Evolutionary conservation across 2,113 vertebrate species (phyloP).

Genomic region (Petrocephalus microphthalmus): DNA sequence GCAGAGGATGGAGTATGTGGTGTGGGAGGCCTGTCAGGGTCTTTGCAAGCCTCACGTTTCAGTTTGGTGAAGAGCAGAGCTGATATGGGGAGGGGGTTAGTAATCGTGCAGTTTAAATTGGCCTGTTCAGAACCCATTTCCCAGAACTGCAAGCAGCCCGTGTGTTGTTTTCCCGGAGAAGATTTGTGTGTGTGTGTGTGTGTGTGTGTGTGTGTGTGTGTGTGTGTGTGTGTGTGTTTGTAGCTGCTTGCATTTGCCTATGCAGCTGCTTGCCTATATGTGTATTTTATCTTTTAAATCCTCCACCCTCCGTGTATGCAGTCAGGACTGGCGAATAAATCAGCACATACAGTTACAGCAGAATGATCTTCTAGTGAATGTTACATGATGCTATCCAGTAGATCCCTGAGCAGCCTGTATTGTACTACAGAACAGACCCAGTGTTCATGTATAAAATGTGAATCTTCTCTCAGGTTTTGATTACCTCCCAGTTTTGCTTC

Average conservation of each 20-base stretch:
- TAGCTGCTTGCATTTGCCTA: too few relatives aligned
- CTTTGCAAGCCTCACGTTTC: neutral
- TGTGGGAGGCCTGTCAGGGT: neutral
- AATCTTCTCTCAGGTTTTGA: neutral
- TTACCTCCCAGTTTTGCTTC: neutral
- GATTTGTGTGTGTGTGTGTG: neutral
- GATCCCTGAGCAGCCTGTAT: neutral
- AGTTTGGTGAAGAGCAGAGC: too few relatives aligned
- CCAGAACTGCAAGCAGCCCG: neutral
- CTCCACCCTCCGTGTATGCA: neutral
- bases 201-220: neutral
- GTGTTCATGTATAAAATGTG: neutral
- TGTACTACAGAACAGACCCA: neutral
- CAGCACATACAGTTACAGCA: neutral
- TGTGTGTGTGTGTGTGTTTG: neutral
- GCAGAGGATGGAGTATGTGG: neutral
- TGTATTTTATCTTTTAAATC: neutral
- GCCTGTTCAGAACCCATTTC: neutral
- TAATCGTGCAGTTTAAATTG: neutral
- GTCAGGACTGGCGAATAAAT: neutral
- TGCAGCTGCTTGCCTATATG: neutral
- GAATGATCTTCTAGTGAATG: neutral
- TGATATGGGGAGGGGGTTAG: neutral
- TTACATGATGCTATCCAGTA: neutral
- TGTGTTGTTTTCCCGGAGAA: neutral